Conservation (phyloP, 2,113 vertebrate genomes). For the Malurus elegans region DNA sequence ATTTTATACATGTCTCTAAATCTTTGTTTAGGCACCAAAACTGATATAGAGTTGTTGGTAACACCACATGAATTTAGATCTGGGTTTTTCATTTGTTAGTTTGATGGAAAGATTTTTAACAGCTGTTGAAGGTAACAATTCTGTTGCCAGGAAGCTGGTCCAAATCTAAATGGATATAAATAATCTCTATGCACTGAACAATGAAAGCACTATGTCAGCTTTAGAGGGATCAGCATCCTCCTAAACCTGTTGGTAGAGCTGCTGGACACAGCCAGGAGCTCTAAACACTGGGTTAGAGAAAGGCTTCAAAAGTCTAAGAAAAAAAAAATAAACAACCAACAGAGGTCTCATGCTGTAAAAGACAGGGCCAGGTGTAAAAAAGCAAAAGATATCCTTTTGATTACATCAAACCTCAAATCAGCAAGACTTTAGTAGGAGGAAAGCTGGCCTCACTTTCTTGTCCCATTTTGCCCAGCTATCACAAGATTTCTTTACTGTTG, state of each 20-base stretch:
- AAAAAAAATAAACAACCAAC: neutral
- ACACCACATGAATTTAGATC: neutral
- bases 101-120: neutral
- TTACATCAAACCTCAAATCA: constrained; percentile 4
- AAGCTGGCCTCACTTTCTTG: neutral
- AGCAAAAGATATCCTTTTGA: neutral
- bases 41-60: neutral
- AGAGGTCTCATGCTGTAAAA: neutral
- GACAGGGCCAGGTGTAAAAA: neutral
- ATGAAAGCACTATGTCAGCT: accelerated
- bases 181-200: neutral
- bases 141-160: neutral
- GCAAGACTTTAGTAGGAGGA: neutral
- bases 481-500: neutral
- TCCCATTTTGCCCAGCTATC: constrained; percentile 2
- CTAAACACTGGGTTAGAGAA: neutral
- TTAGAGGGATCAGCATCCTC: neutral
- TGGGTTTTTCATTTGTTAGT: neutral
- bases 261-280: neutral
- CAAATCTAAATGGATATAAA: neutral
- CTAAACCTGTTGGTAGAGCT: neutral
- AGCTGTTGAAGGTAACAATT: neutral
- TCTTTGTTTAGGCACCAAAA: neutral
- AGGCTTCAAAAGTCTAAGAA: neutral
- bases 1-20: neutral